Conservation (phyloP, 2,113 vertebrate species). For the Orcinus orca region DNA sequence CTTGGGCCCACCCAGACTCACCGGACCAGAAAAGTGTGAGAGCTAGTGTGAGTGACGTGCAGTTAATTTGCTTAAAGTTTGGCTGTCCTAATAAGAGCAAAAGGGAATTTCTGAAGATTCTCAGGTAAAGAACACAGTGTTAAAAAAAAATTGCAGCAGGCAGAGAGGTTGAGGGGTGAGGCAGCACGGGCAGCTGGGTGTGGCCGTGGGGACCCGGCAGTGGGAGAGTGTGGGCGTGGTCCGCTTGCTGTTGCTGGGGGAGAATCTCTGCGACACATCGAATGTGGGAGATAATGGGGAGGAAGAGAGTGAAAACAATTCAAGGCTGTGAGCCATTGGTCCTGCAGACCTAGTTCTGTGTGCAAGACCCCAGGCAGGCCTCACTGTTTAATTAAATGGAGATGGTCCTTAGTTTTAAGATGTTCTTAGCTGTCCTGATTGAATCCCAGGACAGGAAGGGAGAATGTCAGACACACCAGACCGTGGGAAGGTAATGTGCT, state of each 20-base stretch:
- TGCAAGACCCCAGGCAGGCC: background rate
- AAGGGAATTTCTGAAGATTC: background rate
- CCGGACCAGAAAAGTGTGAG: background rate
- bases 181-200: background rate
- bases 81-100: background rate
- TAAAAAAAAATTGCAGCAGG: background rate
- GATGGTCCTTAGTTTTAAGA: background rate
- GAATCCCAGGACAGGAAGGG: background rate
- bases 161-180: background rate
- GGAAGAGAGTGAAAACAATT: background rate
- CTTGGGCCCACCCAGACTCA: background rate
- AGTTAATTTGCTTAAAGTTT: background rate
- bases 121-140: background rate
- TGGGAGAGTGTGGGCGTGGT: accelerated
- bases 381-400: background rate
- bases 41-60: background rate
- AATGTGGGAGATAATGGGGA: background rate
- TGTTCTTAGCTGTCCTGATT: background rate
- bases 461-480: background rate
- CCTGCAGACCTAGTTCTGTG: background rate
- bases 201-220: background rate
- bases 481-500: background rate
- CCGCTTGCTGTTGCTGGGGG: background rate
- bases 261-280: accelerated
- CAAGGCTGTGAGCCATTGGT: background rate